Base-by-base conservation (phyloP, 2,888 invertebrate genomes). In the Merodon equestris region DNA sequence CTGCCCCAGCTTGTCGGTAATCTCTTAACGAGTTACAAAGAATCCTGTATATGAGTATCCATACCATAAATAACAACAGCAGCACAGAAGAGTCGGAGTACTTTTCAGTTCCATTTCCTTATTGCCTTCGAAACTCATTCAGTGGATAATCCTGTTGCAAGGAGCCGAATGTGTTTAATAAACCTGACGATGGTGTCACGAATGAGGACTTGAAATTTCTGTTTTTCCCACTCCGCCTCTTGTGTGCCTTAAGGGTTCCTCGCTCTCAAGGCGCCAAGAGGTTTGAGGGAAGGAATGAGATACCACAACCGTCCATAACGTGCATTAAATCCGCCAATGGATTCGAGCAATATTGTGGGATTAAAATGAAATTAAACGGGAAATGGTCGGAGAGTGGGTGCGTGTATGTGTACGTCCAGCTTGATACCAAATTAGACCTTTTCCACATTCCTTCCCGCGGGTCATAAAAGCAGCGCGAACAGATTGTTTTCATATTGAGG, bases 401-500 rank as follows among this genome's bases (percentile, higher is more conserved):
- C 27, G 27, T 15, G 40, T 38, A 42, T 15, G 17, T 19, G 40
- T 45, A 54, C 27, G 27, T 27, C 27, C 3, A 7, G 27, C 7
- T 19, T 36, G 48, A 34, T 27, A 45, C 60, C 70, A 48, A 54
- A 40, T 50, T 71, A 36, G 15, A 27, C 27, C 27, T 4, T 27
- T n/a, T n/a, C n/a, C n/a, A n/a, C n/a, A 18, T 13, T 13, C 14
- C 10, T 10, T 40, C 7, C 36, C n/a, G 42, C n/a, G n/a, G n/a
- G n/a, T n/a, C n/a, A n/a, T n/a, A n/a, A n/a, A n/a, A 18, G 14
- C 57, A 44, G 45, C 13, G 15, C 15, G 42, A 56, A 51, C 64
- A 64, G 57, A 64, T 72, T 72, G 72, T 38, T 38, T 72, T 64
- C 56, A 72, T 72, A 72, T 72, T 53, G 72, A 45, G 72, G 72